Conservation (phyloP, 2,888 invertebrate genomes). For the Melangyna quadrimaculata region DNA sequence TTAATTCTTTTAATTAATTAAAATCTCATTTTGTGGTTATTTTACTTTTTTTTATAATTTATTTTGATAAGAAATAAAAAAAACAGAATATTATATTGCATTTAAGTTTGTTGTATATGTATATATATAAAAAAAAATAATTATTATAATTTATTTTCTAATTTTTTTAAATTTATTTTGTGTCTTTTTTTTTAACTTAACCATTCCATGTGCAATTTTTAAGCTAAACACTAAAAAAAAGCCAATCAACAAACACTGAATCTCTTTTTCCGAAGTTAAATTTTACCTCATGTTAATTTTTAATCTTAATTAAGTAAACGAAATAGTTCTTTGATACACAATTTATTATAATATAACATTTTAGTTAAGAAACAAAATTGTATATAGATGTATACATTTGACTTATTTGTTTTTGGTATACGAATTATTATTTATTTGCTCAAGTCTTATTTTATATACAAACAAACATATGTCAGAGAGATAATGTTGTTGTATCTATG, state of each 20-base stretch:
- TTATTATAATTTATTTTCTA: not conserved
- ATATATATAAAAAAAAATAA: not conserved
- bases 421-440: constrained; percentile 13
- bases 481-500: constrained; percentile 10
- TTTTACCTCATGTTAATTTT: constrained; percentile 4
- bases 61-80: not conserved
- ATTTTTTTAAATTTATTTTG: constrained; percentile 1
- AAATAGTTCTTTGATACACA: not conserved
- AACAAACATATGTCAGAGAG: not conserved
- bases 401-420: not conserved
- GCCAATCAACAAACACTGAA: not conserved
- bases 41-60: not conserved
- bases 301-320: not conserved
- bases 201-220: constrained; percentile 1
- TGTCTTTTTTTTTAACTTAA: not conserved
- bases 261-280: constrained; percentile 5
- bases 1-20: constrained; percentile 11
- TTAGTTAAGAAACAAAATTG: not conserved
- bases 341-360: not conserved
- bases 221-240: not conserved
- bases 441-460: constrained; percentile 5
- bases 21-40: constrained; percentile 53
- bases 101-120: too few relatives aligned
- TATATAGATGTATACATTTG: not conserved
- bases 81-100: not conserved